Evolutionary conservation across 2,113 vertebrate species (phyloP), one percentile per base, ranked within the genome.

Genomic region (Nyctereutes procyonoides): DNA sequence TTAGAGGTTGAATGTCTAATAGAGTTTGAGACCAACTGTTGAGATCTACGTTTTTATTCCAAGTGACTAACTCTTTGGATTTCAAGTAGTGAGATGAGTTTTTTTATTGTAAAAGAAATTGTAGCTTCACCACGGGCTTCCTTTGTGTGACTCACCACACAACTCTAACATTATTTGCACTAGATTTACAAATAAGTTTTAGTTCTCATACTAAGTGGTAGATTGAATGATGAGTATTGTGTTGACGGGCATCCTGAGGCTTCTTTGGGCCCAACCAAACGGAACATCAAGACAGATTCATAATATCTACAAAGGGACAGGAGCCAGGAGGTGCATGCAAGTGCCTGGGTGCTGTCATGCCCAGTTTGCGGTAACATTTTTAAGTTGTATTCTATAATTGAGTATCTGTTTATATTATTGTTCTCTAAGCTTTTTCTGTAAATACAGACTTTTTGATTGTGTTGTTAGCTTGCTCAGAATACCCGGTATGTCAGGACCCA

Each of bases 191-290:
- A 90, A 62, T 83, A 43, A 22, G 26, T 87, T 94, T 58, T 69
- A 43, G 56, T 60, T 91, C 24, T 92, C 67, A 74, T 77, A 35
- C 38, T 60, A 69, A 65, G 48, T 81, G 62, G 28, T 74, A 87
- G 63, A 15, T 43, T 60, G 58, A 88, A 55, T 71, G 14, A 17
- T 58, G 35, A 5, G 17, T 32, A 38, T 74, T 86, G 35, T 58
- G 30, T 51, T 77, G 60, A 69, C 69, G 69, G 73, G 62, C 16
- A 62, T 82, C 63, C 56, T 6, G 9, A 48, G 77, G 3, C 30
- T 65, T 90, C 81, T 73, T 85, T 96, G 63, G 92, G 24, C n/a
- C 80, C 43, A 55, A 51, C n/a, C n/a, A 76, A 35, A 60, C 88
- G 15, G 51, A 67, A 76, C 38, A 51, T 87, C 58, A 53, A 22